Evolutionary conservation across 2,888 invertebrate genomes (phyloP).

Genomic region (Dicycla oo): DNA sequence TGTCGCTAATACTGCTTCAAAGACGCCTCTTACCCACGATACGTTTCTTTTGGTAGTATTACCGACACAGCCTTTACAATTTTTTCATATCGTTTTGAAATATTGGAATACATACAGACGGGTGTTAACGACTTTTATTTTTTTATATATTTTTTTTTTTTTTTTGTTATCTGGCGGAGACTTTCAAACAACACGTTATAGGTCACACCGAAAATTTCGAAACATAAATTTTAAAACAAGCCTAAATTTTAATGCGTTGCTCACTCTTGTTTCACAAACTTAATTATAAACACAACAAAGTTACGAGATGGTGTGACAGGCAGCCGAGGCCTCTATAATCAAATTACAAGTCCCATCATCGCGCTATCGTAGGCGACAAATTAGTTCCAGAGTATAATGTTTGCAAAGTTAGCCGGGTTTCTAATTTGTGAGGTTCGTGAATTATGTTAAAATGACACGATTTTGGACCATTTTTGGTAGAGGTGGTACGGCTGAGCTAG

Average conservation of each 20-base stretch:
- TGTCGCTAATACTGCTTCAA: no score
- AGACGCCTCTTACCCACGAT: no score
- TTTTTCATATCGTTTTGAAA: no score
- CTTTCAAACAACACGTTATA: constrained; percentile 8
- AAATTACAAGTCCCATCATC: constrained; percentile 67
- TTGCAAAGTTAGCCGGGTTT: constrained; percentile 70
- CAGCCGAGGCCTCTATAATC: constrained; percentile 62
- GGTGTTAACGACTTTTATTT: no score
- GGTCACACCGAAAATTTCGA: constrained; percentile 14
- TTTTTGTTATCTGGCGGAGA: no score
- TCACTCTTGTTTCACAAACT: constrained; percentile 50
- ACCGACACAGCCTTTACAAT: no score
- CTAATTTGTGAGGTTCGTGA: constrained; percentile 69
- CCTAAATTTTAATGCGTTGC: constrained; percentile 45
- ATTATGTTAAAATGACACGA: constrained; percentile 72
- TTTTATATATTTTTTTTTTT: no score
- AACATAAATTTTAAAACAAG: constrained; percentile 36
- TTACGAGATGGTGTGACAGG: constrained; percentile 58
- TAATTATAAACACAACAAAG: constrained; percentile 56
- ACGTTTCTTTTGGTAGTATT: no score
- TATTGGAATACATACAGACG: no score
- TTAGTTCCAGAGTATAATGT: constrained; percentile 71
- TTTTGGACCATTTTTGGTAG: constrained; percentile 46
- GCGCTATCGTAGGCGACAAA: constrained; percentile 66
- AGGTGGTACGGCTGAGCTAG: neutral